These are phyloP conservation scores for Cantharis rufa DNA, from an alignment of 2,888 invertebrate species.

Conservation along the genomic window DNA sequence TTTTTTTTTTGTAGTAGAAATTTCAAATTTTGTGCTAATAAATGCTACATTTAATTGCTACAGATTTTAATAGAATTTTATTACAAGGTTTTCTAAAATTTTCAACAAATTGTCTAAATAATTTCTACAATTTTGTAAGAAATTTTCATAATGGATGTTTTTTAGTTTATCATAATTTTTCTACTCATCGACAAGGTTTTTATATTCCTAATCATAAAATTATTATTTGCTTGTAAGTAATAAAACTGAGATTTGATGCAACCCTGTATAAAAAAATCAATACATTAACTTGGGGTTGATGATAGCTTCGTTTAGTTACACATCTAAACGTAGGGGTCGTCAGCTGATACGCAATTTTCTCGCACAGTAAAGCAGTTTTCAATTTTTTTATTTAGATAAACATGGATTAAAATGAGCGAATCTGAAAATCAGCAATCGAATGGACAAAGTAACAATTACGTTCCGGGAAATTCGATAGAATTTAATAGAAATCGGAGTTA, in stretches of 20 bases:
- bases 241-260: background rate
- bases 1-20: too few species aligned
- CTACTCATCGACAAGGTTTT: too few species aligned
- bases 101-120: too few species aligned
- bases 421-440: slow-evolving; percentile 40
- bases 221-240: too few species aligned
- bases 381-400: background rate
- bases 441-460: slow-evolving; percentile 42
- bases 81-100: too few species aligned
- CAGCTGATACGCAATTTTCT: background rate
- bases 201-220: too few species aligned
- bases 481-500: slow-evolving; percentile 44
- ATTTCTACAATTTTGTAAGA: too few species aligned
- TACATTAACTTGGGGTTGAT: background rate
- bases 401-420: slow-evolving; percentile 20
- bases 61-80: too few species aligned
- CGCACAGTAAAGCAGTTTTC: background rate
- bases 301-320: background rate
- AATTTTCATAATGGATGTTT: too few species aligned
- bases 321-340: background rate
- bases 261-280: background rate
- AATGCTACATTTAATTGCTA: too few species aligned
- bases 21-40: too few species aligned
- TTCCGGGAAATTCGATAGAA: slow-evolving; percentile 48
- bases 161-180: too few species aligned